A percentile compares a stretch with the other conserved stretches of the same genome.
phyloP scores from a whole-genome alignment of 2,797 vertebrate species.

The Chaunax sp. region DNA sequence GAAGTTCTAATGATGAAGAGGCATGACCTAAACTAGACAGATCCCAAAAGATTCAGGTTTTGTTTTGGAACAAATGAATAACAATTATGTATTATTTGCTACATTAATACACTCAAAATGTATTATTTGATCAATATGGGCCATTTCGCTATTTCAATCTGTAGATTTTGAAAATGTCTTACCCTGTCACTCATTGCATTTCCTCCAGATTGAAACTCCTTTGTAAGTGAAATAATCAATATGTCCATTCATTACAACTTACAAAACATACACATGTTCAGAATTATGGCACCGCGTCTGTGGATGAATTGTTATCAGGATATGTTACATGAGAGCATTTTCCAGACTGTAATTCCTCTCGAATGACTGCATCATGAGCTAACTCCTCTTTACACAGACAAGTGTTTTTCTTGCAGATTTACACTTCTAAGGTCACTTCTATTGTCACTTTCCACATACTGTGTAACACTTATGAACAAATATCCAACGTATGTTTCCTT shows the following conservation, averaged over 20 bases:
- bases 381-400: conserved; percentile 14
- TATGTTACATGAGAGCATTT: too few relatives aligned
- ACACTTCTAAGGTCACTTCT: conserved; percentile 84
- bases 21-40: neutral
- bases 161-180: too few relatives aligned
- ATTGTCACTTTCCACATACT: conserved; percentile 54
- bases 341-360: conserved; percentile 17
- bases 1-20: conserved; percentile 1
- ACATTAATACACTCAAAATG: too few relatives aligned
- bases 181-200: conserved; percentile 2
- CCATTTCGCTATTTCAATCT: too few relatives aligned
- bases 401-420: conserved; percentile 62
- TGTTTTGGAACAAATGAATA: too few relatives aligned
- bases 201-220: conserved; percentile 32
- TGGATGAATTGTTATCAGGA: neutral
- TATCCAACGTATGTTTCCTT: conserved; percentile 48
- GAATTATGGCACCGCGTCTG: conserved; percentile 53
- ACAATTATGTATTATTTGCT: too few relatives aligned
- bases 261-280: conserved; percentile 28
- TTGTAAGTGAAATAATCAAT: neutral
- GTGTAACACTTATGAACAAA: conserved; percentile 28
- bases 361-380: conserved; percentile 43
- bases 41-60: too few relatives aligned
- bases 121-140: too few relatives aligned
- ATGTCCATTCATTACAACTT: conserved; percentile 16